Evolutionary conservation across 2,888 invertebrate species (phyloP).

Genomic region (Diadegma fenestrale): DNA sequence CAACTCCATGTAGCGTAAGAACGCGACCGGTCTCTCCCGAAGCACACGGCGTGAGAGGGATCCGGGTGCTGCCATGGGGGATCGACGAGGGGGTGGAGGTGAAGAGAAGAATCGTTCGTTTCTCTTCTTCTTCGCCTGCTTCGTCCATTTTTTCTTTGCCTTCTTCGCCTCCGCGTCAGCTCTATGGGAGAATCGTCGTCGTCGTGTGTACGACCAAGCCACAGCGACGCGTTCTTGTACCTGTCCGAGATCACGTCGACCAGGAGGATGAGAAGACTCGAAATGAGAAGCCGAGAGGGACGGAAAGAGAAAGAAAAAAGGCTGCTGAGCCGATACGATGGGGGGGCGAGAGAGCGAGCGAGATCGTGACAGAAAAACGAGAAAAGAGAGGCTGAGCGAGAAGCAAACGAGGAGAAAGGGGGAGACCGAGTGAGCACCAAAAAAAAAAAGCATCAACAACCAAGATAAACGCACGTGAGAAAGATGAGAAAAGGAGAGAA

Average conservation of each 20-base stretch:
- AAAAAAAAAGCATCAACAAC: neutral
- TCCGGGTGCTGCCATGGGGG: constrained; percentile 44
- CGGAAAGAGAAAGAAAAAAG: constrained; percentile 18
- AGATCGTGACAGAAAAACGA: constrained; percentile 3
- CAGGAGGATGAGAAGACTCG: constrained; percentile 35
- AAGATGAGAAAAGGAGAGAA: constrained; percentile 53
- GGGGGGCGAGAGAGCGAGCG: neutral
- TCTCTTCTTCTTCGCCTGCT: constrained; percentile 8
- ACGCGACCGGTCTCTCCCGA: constrained; percentile 67
- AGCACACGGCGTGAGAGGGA: constrained; percentile 50
- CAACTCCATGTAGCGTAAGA: constrained; percentile 59
- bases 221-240: constrained; percentile 53
- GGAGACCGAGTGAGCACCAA: constrained; percentile 4
- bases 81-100: neutral
- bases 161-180: constrained; percentile 47
- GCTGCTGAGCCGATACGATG: neutral
- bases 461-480: constrained; percentile 27
- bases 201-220: constrained; percentile 21
- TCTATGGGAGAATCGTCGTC: constrained; percentile 27
- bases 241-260: constrained; percentile 63
- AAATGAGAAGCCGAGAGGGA: constrained; percentile 23
- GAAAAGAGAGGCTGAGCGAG: constrained; percentile 7
- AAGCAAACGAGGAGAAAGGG: constrained; percentile 19
- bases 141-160: constrained; percentile 31
- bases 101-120: constrained; percentile 1